These are phyloP conservation scores for Halictus rubicundus DNA, from an alignment of 1,140 invertebrate species.

Conservation along the genomic window DNA sequence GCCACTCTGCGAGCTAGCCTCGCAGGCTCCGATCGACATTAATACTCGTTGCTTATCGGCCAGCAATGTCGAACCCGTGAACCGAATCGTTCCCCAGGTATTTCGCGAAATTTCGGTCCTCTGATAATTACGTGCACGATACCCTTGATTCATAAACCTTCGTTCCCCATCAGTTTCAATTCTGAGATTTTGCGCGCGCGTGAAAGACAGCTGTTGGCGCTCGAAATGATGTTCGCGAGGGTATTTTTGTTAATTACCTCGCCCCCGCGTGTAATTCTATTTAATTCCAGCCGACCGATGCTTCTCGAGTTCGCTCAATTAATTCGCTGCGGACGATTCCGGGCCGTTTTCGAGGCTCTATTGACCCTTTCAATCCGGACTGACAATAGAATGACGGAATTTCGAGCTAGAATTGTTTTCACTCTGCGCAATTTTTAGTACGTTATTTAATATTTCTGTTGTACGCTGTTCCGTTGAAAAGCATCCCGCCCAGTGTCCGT, in stretches of 20 bases:
- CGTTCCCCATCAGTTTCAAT: no score
- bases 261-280: background rate
- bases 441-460: no score
- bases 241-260: constrained; percentile 24
- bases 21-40: background rate
- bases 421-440: no score
- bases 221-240: background rate
- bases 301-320: background rate
- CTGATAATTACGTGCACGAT: background rate
- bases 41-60: constrained; percentile 5
- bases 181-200: no score
- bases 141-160: no score
- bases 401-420: no score
- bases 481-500: no score
- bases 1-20: background rate
- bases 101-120: background rate
- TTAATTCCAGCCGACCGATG: background rate
- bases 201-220: no score
- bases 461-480: no score
- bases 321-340: background rate
- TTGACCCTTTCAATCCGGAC: background rate
- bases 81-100: background rate
- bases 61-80: background rate
- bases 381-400: no score
- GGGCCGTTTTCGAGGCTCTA: background rate